phyloP scores from a whole-genome alignment of 2,888 invertebrate species.

The Dusona sp. region DNA sequence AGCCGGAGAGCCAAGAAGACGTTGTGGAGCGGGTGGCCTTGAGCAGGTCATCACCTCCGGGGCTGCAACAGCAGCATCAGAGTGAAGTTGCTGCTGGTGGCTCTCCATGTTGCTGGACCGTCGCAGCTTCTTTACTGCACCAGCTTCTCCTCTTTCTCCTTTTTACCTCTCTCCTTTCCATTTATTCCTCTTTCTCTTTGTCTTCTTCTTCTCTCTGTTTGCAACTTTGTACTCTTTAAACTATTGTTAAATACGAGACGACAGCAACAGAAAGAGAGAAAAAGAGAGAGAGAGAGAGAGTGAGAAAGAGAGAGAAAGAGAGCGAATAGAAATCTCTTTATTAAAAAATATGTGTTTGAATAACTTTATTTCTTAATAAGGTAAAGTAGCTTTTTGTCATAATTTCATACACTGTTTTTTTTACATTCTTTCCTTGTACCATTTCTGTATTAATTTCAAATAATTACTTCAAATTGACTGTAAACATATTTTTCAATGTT shows the following conservation, averaged over 20 bases:
- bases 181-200: constrained; percentile 43
- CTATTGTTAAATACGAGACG: constrained; percentile 55
- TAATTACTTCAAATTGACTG: neutral
- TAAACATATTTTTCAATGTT: neutral
- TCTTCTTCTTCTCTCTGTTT: constrained; percentile 41
- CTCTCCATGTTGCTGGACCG: constrained; percentile 76
- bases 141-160: constrained; percentile 65
- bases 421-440: neutral
- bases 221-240: constrained; percentile 62
- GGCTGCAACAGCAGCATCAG: constrained; percentile 70
- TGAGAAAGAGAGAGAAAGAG: neutral
- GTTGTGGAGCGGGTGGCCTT: constrained; percentile 83
- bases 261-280: neutral
- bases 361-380: neutral
- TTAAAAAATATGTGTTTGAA: neutral
- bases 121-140: constrained; percentile 78
- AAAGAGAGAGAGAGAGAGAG: neutral
- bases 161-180: constrained; percentile 45
- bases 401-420: neutral
- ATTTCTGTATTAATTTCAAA: neutral
- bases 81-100: constrained; percentile 64
- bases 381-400: neutral
- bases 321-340: neutral
- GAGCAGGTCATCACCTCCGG: constrained; percentile 84
- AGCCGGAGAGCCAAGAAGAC: constrained; percentile 76